Evolutionary conservation across 1,140 invertebrate species (phyloP).

Genomic region (Nasonia longicornis): DNA sequence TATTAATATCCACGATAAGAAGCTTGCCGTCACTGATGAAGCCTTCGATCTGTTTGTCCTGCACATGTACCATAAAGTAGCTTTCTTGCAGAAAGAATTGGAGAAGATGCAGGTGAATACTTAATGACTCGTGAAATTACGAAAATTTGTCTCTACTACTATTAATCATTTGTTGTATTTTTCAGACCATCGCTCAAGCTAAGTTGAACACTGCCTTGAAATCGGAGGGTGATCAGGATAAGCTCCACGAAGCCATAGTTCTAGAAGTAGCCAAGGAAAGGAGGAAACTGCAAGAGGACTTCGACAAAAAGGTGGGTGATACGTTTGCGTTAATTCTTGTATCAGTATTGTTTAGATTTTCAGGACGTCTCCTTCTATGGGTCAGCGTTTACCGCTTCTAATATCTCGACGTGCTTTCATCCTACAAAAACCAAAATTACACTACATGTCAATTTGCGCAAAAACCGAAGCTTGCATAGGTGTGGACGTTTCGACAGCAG

Average conservation of each 20-base stretch:
- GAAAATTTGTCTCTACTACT: constrained; percentile 6
- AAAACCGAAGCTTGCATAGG: too few species aligned
- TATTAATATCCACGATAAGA: constrained; percentile 75
- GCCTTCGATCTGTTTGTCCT: constrained; percentile 79
- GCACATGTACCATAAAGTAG: constrained; percentile 76
- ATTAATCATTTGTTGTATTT: constrained; percentile 19
- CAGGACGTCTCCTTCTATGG: too few species aligned
- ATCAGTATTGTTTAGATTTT: background rate
- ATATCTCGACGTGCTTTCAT: too few species aligned
- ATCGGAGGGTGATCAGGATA: constrained; percentile 65
- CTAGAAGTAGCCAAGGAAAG: constrained; percentile 61
- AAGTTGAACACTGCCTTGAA: constrained; percentile 75
- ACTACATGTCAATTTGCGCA: too few species aligned
- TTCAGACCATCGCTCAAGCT: constrained; percentile 74
- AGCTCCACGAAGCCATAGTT: constrained; percentile 56
- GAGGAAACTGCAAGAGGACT: constrained; percentile 56
- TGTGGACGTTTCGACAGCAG: too few species aligned
- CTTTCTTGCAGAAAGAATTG: constrained; percentile 79
- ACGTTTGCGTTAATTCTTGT: background rate
- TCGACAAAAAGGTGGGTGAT: constrained; percentile 59
- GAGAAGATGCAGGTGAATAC: constrained; percentile 70
- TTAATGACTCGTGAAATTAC: constrained; percentile 9
- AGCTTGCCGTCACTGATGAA: constrained; percentile 73
- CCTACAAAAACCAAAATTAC: too few species aligned
- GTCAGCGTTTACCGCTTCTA: too few species aligned